Conservation (phyloP, 2,888 invertebrate species). For the Drosophila tripunctata region DNA sequence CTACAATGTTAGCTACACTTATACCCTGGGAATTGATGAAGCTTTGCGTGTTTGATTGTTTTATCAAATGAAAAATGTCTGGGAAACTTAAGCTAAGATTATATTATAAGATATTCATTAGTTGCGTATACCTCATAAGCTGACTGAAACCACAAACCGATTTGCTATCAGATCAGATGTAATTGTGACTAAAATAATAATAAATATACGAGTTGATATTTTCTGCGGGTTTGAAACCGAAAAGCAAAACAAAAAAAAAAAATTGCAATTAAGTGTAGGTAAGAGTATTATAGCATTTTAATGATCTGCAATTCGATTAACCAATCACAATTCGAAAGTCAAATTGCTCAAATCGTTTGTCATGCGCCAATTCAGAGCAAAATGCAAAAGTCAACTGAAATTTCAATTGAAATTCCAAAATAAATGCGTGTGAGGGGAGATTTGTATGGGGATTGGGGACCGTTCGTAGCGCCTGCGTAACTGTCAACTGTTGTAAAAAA, state of each 20-base stretch:
- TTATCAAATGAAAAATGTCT: no score
- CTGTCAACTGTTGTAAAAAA: slow-evolving; percentile 76
- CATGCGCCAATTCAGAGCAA: slow-evolving; percentile 52
- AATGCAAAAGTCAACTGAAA: slow-evolving; percentile 40
- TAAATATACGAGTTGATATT: slow-evolving; percentile 13
- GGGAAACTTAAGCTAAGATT: not conserved
- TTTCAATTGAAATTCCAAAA: slow-evolving; percentile 46
- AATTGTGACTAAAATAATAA: slow-evolving; percentile 40
- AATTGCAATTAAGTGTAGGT: slow-evolving; percentile 45
- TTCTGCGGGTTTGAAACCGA: slow-evolving; percentile 7
- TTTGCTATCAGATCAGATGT: slow-evolving; percentile 27
- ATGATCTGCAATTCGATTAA: slow-evolving; percentile 70
- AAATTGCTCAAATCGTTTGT: slow-evolving; percentile 73
- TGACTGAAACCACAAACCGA: slow-evolving; percentile 23
- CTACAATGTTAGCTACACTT: not conserved
- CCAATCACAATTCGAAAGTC: slow-evolving; percentile 72
- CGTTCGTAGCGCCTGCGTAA: slow-evolving; percentile 62
- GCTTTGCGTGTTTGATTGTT: not conserved
- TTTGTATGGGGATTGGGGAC: not conserved
- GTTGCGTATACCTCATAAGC: not conserved
- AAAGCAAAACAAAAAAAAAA: slow-evolving; percentile 16
- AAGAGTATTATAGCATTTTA: slow-evolving; percentile 53
- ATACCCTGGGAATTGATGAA: not conserved
- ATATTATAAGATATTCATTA: not conserved
- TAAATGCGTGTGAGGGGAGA: slow-evolving; percentile 11